A percentile compares a stretch with the other conserved stretches of the same genome.
Evolutionary conservation across 1,140 invertebrate species (phyloP).

Genomic region (Galleria mellonella): DNA sequence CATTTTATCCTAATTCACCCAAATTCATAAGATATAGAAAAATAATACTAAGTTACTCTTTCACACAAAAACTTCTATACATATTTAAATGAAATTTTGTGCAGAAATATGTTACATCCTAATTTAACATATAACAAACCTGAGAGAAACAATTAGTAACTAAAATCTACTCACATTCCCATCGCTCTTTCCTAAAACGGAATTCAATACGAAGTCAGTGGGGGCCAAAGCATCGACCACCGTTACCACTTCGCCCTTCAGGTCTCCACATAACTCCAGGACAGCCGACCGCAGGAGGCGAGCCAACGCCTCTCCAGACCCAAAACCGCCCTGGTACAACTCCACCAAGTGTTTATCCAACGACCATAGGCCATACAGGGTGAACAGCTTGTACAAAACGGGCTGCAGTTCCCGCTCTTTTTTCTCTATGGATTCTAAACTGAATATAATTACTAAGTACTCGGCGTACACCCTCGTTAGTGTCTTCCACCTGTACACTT

Average conservation of each 20-base stretch:
- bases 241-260: constrained; percentile 85
- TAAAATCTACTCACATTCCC: constrained; percentile 78
- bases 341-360: constrained; percentile 85
- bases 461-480: constrained; percentile 86
- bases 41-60: too few relatives aligned
- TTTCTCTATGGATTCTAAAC: constrained; percentile 74
- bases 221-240: constrained; percentile 91
- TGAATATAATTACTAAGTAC: constrained; percentile 78
- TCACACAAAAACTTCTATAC: too few relatives aligned
- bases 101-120: too few relatives aligned
- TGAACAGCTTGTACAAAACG: constrained; percentile 80
- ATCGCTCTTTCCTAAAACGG: constrained; percentile 88
- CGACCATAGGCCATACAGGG: constrained; percentile 82
- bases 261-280: constrained; percentile 79
- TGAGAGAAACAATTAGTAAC: too few relatives aligned
- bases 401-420: constrained; percentile 67
- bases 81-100: too few relatives aligned
- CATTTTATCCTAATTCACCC: too few relatives aligned
- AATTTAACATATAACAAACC: too few relatives aligned
- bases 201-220: constrained; percentile 90
- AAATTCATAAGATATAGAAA: too few relatives aligned
- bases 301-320: constrained; percentile 46
- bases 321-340: constrained; percentile 81
- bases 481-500: constrained; percentile 86
- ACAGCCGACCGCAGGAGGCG: constrained; percentile 77